A percentile compares a stretch with the other conserved stretches of the same genome.
Evolutionary conservation across 2,797 vertebrate genomes (phyloP).

Genomic region (Pteropus rufus): DNA sequence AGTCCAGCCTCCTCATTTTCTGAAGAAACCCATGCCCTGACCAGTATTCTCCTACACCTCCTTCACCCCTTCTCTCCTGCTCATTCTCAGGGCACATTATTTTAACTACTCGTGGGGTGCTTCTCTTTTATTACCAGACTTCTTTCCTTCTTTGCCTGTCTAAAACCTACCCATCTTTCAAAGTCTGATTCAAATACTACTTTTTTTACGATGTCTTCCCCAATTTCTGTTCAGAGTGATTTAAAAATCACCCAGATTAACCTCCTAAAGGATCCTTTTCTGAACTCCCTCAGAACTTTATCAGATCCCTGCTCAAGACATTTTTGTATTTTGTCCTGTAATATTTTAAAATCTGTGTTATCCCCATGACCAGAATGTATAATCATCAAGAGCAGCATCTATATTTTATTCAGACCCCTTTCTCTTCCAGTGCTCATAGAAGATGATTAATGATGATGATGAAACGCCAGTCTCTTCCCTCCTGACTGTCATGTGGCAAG

Average conservation of each 20-base stretch:
- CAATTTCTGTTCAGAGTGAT: neutral
- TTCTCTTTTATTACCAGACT: neutral
- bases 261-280: neutral
- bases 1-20: neutral
- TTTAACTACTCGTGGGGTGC: neutral
- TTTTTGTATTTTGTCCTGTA: neutral
- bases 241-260: conserved; percentile 33
- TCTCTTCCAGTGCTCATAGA: neutral
- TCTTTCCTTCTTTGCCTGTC: neutral
- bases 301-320: neutral
- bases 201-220: neutral
- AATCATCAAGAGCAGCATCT: neutral
- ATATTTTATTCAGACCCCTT: neutral
- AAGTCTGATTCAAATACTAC: conserved; percentile 12
- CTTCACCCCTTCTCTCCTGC: neutral
- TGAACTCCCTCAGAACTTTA: neutral
- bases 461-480: neutral
- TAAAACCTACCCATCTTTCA: conserved; percentile 17
- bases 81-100: neutral
- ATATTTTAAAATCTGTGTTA: neutral
- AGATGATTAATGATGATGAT: neutral
- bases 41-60: rapidly evolving
- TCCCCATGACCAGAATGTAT: neutral
- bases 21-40: neutral
- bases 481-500: neutral